Conservation (phyloP, 1,140 invertebrate species). For the Macrobrachium nipponense region DNA sequence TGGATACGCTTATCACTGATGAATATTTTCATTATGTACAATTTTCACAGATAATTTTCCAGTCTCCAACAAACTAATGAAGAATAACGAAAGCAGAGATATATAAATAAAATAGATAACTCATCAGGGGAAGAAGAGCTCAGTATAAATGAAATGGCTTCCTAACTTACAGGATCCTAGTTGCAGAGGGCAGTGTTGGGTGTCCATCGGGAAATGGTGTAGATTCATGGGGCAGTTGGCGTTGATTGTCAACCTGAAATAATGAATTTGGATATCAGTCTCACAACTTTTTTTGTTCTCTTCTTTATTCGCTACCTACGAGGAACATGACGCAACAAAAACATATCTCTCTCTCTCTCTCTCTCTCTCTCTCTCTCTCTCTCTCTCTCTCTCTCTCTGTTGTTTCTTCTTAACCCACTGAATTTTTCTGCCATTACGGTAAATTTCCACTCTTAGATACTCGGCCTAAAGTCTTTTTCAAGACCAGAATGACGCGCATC, state of each 20-base stretch:
- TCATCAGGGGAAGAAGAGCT: not conserved
- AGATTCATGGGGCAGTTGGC: constrained; percentile 97
- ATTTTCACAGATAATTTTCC: not conserved
- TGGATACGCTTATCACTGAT: not conserved
- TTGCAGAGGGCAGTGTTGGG: constrained; percentile 88
- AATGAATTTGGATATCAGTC: not conserved
- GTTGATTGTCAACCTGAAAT: constrained; percentile 90
- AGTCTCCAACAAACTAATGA: not conserved
- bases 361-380: constrained; percentile 20
- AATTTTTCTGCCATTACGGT: no score
- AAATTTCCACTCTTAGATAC: no score
- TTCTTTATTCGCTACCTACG: not conserved
- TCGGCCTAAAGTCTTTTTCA: no score
- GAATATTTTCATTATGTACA: no score
- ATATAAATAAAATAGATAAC: not conserved
- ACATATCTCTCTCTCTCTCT: not conserved
- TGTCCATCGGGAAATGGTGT: constrained; percentile 96
- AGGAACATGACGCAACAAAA: no score
- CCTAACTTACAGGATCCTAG: constrained; percentile 89
- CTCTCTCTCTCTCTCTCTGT: constrained; percentile 15
- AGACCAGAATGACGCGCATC: no score
- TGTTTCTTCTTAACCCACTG: not conserved
- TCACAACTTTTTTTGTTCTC: not conserved
- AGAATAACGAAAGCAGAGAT: not conserved
- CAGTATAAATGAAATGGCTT: not conserved